Evolutionary conservation across 2,113 vertebrate species (phyloP).

Genomic region (Athene cunicularia): DNA sequence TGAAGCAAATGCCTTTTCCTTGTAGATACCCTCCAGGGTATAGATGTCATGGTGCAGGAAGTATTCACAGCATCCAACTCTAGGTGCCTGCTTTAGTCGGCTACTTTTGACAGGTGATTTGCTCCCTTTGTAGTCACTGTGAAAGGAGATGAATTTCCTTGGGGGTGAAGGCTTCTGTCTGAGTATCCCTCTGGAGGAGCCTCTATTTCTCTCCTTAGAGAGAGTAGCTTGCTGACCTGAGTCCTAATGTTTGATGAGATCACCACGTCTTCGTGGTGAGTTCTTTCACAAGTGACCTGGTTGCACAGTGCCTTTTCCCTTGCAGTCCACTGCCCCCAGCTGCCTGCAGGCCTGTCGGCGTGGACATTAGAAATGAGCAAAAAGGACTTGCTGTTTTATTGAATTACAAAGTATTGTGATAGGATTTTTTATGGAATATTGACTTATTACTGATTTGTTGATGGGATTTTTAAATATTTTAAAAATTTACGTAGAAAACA

Average conservation of each 20-base stretch:
- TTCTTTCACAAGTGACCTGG: conserved; percentile 43
- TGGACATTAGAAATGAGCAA: not conserved
- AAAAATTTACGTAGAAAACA: not conserved
- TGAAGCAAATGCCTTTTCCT: not conserved
- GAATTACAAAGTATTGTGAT: not conserved
- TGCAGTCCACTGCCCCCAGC: not conserved
- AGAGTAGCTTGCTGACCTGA: not conserved
- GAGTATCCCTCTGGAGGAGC: not conserved
- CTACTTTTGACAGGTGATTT: not conserved
- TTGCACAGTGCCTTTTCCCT: conserved; percentile 37
- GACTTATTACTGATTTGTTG: not conserved
- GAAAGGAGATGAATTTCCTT: not conserved
- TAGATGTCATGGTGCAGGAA: not conserved
- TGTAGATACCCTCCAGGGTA: not conserved
- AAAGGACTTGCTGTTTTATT: not conserved
- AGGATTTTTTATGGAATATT: conserved; percentile 13
- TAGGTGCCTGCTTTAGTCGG: not conserved
- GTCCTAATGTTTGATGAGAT: not conserved
- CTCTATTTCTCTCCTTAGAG: not conserved
- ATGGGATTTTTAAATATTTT: conserved; percentile 22
- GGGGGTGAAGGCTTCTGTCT: not conserved
- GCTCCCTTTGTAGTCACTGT: not conserved
- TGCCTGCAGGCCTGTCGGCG: not conserved
- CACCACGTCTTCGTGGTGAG: not conserved
- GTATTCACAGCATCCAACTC: not conserved